These are phyloP conservation scores for Drosophila prostipennis DNA, from an alignment of 2,888 invertebrate species.

Conservation along the genomic window DNA sequence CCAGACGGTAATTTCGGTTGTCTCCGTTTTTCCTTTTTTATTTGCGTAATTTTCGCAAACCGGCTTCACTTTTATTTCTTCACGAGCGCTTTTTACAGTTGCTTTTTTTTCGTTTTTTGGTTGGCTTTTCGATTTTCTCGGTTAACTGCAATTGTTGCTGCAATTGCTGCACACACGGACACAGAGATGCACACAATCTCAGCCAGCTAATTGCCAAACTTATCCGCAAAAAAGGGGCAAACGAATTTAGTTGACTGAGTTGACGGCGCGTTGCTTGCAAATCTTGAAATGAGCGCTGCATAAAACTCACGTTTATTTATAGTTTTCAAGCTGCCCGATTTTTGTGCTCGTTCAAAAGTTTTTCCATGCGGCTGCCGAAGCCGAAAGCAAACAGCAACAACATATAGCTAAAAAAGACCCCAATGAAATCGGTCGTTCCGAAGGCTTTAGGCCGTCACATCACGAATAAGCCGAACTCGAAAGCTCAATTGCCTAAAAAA, in stretches of 20 bases:
- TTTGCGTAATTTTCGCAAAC: slow-evolving; percentile 76
- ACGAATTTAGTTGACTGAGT: slow-evolving; percentile 32
- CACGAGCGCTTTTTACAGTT: slow-evolving; percentile 54
- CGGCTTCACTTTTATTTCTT: slow-evolving; percentile 75
- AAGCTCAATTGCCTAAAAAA: slow-evolving; percentile 21
- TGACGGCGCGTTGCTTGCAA: slow-evolving; percentile 77
- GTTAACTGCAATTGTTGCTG: slow-evolving; percentile 78
- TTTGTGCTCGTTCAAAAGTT: slow-evolving; percentile 50
- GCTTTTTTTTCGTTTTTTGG: not conserved
- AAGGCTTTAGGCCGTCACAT: slow-evolving; percentile 34
- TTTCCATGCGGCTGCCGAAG: slow-evolving; percentile 54
- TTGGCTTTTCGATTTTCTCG: slow-evolving; percentile 63
- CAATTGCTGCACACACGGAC: slow-evolving; percentile 58
- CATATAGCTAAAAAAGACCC: not conserved
- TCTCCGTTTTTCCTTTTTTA: slow-evolving; percentile 42
- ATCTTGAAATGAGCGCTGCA: slow-evolving; percentile 82
- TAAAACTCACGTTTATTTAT: slow-evolving; percentile 82
- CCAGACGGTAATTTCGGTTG: slow-evolving; percentile 47
- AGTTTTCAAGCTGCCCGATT: slow-evolving; percentile 69
- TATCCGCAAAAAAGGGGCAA: slow-evolving; percentile 29
- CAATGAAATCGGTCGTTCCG: slow-evolving; percentile 14
- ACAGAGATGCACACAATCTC: slow-evolving; percentile 30
- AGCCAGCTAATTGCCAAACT: slow-evolving; percentile 62
- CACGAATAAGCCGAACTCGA: slow-evolving; percentile 29
- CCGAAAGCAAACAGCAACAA: slow-evolving; percentile 22